Base-by-base conservation (phyloP, 1,140 invertebrate genomes). In the Meloidogyne floridensis region DNA sequence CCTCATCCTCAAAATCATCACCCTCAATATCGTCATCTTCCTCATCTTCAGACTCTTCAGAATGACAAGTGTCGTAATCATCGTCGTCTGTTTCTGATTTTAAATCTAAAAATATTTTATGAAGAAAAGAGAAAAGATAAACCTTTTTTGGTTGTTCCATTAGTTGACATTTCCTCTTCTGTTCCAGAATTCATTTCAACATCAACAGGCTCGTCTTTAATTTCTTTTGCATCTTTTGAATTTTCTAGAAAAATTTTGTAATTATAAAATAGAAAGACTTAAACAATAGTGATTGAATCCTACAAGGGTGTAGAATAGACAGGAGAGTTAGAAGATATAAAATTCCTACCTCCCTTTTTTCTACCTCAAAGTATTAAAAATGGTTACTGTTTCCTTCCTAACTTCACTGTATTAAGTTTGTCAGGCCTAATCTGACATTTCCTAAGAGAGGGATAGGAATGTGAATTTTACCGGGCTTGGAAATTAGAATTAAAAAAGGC, bases 21-120 rank as follows among this genome's bases (percentile, higher is more conserved):
- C 20, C 77, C 0, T 86, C 70, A 65, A 86, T 70, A 8, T 76
- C 79, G 20, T 73, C 42, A 13, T n/a, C 84, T 70, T 84, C 59
- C 15, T 77, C 76, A 18, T 43, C 54, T 42, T 73, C 51, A 1
- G 72, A 47, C 7, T 18, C 51, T 73, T 43, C 72, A 7, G 42
- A 47, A 53, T 76, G 43, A 10, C 75, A 54, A 54, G 75, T 76
- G 10, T 32, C 75, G 32, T 53, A 76, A 20, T 76, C 54, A 76
- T 53, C 43, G 15, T 76, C 75, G 10, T 81, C 51, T 6, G 80
- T 32, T 15, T 81, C 77, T 43, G 47, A 13, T 56, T 72, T 20
- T 43, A 15, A 47, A 47, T 53, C 47, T 47, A 42, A 32, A 32
- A 42, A 42, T n/a, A 54, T 53, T 79, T 82, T 59, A 42, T 32